phyloP scores from a whole-genome alignment of 2,888 invertebrate genomes.

The Hecatera dysodea region DNA sequence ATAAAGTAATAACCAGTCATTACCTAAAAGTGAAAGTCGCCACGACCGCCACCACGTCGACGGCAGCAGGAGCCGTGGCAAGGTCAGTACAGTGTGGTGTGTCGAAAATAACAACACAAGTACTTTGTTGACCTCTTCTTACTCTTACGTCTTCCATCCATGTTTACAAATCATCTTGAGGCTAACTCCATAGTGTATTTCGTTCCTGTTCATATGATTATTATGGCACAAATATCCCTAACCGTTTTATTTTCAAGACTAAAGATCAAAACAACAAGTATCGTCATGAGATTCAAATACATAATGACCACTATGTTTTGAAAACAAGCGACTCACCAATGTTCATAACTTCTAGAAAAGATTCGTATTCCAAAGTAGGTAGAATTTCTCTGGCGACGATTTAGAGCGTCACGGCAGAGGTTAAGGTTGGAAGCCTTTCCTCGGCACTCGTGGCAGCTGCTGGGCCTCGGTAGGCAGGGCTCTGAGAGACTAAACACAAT shows the following conservation, averaged over 20 bases:
- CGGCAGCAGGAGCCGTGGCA: slow-evolving; percentile 37
- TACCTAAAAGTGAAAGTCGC: slow-evolving; percentile 64
- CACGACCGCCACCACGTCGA: slow-evolving; percentile 40
- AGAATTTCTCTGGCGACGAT: slow-evolving; percentile 54
- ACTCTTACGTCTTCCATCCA: slow-evolving; percentile 41
- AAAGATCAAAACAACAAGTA: slow-evolving; percentile 42
- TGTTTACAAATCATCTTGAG: slow-evolving; percentile 20
- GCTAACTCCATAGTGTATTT: slow-evolving; percentile 33
- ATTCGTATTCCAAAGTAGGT: slow-evolving; percentile 51
- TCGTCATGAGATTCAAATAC: slow-evolving; percentile 42
- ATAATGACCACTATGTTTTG: slow-evolving; percentile 66
- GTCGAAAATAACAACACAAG: slow-evolving; percentile 23
- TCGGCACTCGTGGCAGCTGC: slow-evolving; percentile 64
- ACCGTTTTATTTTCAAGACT: slow-evolving; percentile 31
- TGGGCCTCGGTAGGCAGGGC: slow-evolving; percentile 64
- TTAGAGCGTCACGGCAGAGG: slow-evolving; percentile 55
- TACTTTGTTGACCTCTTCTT: slow-evolving; percentile 38
- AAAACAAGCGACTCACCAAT: slow-evolving; percentile 77
- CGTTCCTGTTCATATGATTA: slow-evolving; percentile 73
- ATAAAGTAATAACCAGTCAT: slow-evolving; percentile 44
- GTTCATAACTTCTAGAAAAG: slow-evolving; percentile 57
- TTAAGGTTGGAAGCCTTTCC: slow-evolving; percentile 56
- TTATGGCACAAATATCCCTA: slow-evolving; percentile 68
- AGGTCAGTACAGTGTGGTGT: slow-evolving; percentile 34
- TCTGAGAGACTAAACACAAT: slow-evolving; percentile 85